Evolutionary conservation across 1,140 invertebrate genomes (phyloP).

Genomic region (Magallana ariakensis): DNA sequence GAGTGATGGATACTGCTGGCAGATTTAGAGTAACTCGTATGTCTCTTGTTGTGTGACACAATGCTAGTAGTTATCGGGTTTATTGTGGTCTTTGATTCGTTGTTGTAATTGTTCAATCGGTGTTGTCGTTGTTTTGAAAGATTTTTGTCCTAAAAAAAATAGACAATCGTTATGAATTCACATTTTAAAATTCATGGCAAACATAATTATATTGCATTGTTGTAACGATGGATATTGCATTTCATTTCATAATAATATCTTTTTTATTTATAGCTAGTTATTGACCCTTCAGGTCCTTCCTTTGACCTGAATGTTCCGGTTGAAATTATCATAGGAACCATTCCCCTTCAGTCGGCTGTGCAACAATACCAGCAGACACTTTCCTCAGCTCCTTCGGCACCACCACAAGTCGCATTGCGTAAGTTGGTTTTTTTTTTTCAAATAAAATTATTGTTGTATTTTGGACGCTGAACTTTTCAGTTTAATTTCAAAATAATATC

Average conservation of each 20-base stretch:
- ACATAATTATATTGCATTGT: no score
- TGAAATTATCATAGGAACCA: constrained; percentile 68
- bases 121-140: background rate
- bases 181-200: no score
- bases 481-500: no score
- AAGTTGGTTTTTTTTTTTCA: background rate
- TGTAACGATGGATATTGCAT: no score
- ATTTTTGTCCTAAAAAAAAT: background rate
- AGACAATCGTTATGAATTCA: no score
- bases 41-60: no score
- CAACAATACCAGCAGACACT: constrained; percentile 44
- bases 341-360: constrained; percentile 59
- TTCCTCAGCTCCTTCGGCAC: background rate
- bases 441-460: no score
- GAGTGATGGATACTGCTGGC: no score
- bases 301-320: constrained; percentile 68
- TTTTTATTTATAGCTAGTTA: constrained; percentile 60
- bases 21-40: no score
- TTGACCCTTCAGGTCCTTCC: constrained; percentile 65
- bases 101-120: background rate
- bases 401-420: background rate
- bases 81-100: background rate
- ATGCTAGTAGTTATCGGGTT: no score
- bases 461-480: no score
- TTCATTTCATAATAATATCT: no score